Evolutionary conservation across 30 jellyfish, hydroid and myxozoan species (phyloP).

Genomic region (Turritopsis dohrnii): DNA sequence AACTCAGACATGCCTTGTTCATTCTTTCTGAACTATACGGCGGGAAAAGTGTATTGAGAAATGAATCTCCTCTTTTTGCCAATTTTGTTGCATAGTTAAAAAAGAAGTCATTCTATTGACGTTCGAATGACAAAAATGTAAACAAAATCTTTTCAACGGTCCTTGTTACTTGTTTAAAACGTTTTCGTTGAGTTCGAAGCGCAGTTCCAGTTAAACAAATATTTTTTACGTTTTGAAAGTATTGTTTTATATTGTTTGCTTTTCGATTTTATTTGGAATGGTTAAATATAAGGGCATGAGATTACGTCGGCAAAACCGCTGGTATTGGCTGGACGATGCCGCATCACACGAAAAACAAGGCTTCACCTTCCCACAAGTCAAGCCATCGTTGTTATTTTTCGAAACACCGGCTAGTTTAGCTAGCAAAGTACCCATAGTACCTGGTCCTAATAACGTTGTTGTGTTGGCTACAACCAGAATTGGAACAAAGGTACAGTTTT

Average conservation of each 20-base stretch:
- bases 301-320: background rate
- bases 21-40: too few relatives aligned
- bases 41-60: background rate
- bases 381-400: constrained; percentile 50
- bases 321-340: constrained; percentile 37
- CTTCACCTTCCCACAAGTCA: constrained; percentile 69
- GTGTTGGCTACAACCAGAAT: constrained; percentile 69
- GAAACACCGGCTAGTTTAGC: constrained; percentile 75
- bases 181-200: background rate
- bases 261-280: background rate
- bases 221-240: background rate
- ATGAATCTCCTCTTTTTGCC: background rate
- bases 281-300: background rate
- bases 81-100: background rate
- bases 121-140: background rate
- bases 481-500: constrained; percentile 66
- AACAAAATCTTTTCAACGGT: background rate
- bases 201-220: background rate
- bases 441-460: constrained; percentile 47
- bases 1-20: too few relatives aligned
- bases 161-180: background rate
- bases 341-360: constrained; percentile 20
- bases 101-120: background rate
- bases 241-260: too few relatives aligned
- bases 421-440: constrained; percentile 72